Evolutionary conservation across 2,797 vertebrate genomes (phyloP).

Genomic region (Scleropages formosus): DNA sequence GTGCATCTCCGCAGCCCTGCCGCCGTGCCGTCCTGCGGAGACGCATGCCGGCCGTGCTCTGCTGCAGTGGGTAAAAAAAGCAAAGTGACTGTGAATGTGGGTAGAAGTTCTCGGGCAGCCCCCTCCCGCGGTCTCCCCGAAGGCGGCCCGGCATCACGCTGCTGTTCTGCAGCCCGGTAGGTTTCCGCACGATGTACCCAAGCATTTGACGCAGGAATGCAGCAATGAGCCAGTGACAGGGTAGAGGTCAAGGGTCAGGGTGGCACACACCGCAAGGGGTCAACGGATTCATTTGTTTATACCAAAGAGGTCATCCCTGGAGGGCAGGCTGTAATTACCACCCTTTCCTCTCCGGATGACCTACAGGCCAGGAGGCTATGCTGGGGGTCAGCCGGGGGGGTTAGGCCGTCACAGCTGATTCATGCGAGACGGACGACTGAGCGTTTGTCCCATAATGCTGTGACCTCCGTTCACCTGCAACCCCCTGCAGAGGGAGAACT

Average conservation of each 20-base stretch:
- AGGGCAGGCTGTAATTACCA: background rate
- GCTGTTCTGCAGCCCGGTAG: slow-evolving; percentile 8
- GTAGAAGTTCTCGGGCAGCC: background rate
- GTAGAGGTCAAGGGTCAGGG: slow-evolving; percentile 6
- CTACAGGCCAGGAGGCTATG: background rate
- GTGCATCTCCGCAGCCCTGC: background rate
- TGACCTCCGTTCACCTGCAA: no score
- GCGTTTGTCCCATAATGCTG: no score
- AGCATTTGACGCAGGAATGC: no score
- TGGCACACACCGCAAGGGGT: background rate
- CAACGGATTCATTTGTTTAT: background rate
- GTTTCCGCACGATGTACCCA: background rate
- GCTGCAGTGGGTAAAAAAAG: slow-evolving; percentile 18
- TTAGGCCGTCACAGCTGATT: background rate
- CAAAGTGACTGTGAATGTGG: background rate
- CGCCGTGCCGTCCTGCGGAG: background rate
- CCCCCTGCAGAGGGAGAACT: no score
- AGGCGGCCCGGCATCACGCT: no score
- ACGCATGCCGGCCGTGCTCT: background rate
- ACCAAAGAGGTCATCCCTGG: background rate
- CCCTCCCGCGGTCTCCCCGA: no score
- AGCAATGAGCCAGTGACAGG: no score
- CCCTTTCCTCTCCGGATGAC: background rate
- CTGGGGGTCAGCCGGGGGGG: background rate
- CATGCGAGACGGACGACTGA: no score